Base-by-base conservation (phyloP, 2,797 vertebrate species). In the Lacerta agilis region DNA sequence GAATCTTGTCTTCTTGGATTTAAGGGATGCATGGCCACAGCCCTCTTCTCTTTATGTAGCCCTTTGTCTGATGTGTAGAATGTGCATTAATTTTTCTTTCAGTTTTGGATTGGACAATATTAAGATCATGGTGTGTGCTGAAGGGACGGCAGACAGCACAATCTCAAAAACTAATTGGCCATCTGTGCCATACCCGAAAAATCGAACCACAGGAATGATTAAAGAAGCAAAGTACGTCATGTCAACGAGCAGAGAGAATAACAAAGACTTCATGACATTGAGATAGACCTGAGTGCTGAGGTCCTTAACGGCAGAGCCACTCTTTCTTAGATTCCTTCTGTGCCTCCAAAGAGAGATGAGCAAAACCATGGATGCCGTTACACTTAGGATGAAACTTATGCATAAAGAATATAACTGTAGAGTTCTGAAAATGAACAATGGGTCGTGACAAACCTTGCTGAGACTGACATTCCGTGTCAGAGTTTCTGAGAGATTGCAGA, bases 41-140 rank as follows among this genome's bases (percentile, higher is more conserved):
- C 7, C 18, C 87, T 88, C 85, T 89, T 43, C 33, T 75, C 38
- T 66, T 85, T 11, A 66, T 4, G 38, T 43, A n/a, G 38, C 1
- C 10, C 58, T 66, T 55, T 8, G 5, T 71, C 25, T 41, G 8
- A 41, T 18, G 1, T 58, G 29, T 8, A 61, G 72, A 3, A 36
- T 83, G 86, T 73, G 36, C 17, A 25, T 10, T 85, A 9, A 43
- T 1, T 84, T 85, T 84, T 92, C 93, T 81, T 83, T 94, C 38
- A 96, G 80, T 23, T 94, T 91, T 33, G 91, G 91, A 41, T 94
- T 95, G 25, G 78, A 83, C 41, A 86, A 23, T 73, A 94, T 94
- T 71, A 94, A 82, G 45, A 95, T 89, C 20, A 91, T 38, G 0
- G 94, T 86, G 45, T 86, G 94, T n/a, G 85, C 55, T 11, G 93